Base-by-base conservation (phyloP, 2,888 invertebrate genomes). In the Ferdinandea cuprea region DNA sequence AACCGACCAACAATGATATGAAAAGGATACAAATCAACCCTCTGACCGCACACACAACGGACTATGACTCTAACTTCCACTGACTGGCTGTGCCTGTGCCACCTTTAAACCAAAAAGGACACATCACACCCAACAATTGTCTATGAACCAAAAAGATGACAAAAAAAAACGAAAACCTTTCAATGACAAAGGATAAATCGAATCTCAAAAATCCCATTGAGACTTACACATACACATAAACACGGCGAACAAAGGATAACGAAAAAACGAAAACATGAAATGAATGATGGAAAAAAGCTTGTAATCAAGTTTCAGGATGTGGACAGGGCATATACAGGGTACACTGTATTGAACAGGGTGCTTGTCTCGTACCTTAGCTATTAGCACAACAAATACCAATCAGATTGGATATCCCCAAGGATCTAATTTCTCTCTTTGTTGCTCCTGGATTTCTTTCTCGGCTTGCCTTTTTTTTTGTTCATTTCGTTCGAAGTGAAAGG, bases 321-420 rank as follows among this genome's bases (percentile, higher is more conserved):
- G 50, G 40, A 40, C 17, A 6, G 32, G 35, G 54, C 17, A 37
- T 3, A 17, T 7, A 2, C 35, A 46, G 28, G 28, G 44, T 54
- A n/a, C 25, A 5, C 25, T 25, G 5, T 5, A 25, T 5, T 25
- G 25, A 3, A 3, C 25, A 25, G 25, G 25, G 25, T 25, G 25
- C 25, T 25, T 5, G 25, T 25, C 25, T 25, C 25, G 25, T 25
- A 72, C 77, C 77, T 61, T 44, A 58, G 54, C 78, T 78, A 83
- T 83, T 83, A 83, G 83, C 78, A 83, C 83, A 83, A 83, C 83
- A 83, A 83, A 83, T 68, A 83, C 83, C 83, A 83, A 83, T 83
- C 83, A 78, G 72, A 77, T 78, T 72, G 61, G 50, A 78, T 73
- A 83, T 83, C 83, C 61, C 78, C 50, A 58, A 56, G 72, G 78